phyloP scores from a whole-genome alignment of 2,797 vertebrate genomes.

The Natrix natrix region DNA sequence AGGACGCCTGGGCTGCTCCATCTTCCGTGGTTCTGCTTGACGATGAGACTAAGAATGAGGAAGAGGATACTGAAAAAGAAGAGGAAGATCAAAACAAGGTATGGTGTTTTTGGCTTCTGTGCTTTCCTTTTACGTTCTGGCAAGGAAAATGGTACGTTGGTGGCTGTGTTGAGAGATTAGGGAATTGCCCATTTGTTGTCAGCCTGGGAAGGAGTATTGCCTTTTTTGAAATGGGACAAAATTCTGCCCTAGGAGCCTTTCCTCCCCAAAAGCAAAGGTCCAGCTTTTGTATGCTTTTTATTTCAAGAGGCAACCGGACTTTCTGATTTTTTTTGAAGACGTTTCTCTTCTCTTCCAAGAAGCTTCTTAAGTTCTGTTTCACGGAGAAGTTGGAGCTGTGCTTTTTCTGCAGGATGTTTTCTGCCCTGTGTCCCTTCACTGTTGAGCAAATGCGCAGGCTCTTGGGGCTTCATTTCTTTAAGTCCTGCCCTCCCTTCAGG shows the following conservation, averaged over 20 bases:
- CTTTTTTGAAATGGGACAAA: neutral
- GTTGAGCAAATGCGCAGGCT: too few relatives aligned
- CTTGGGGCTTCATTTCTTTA: neutral
- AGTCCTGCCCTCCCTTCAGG: neutral
- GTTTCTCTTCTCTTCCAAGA: too few relatives aligned
- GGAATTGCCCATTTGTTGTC: neutral
- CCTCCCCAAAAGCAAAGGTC: neutral
- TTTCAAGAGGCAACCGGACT: too few relatives aligned
- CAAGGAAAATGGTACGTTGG: neutral
- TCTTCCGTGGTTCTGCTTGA: conserved; percentile 93
- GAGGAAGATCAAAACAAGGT: conserved; percentile 84
- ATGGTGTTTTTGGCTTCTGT: conserved; percentile 38
- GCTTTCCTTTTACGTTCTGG: neutral
- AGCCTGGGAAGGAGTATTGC: neutral
- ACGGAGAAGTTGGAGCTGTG: too few relatives aligned
- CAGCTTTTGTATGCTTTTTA: neutral
- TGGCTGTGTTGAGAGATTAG: neutral
- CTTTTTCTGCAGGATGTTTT: too few relatives aligned
- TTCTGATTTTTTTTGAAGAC: too few relatives aligned
- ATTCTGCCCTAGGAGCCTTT: neutral
- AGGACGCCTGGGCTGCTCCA: conserved; percentile 83
- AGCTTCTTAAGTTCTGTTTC: too few relatives aligned
- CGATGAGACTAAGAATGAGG: conserved; percentile 82
- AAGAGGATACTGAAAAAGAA: conserved; percentile 74
- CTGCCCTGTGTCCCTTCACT: too few relatives aligned